Conservation (phyloP, 2,888 invertebrate genomes). For the Athripsodes cinereus region DNA sequence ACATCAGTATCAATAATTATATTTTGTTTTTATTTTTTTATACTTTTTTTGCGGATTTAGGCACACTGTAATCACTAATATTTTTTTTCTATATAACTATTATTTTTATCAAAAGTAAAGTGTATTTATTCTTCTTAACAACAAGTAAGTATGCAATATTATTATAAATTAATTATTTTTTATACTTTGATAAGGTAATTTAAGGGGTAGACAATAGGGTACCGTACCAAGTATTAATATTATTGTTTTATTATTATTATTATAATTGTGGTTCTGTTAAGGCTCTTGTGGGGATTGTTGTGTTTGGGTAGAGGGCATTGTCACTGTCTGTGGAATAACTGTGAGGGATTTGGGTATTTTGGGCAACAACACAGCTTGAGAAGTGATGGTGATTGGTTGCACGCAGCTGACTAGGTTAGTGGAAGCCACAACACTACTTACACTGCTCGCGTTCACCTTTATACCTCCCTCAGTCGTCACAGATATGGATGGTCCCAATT, state of each 20-base stretch:
- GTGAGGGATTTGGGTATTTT: conserved; percentile 78
- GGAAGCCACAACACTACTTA: conserved; percentile 28
- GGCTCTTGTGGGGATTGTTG: conserved; percentile 19
- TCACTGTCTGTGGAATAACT: conserved; percentile 60
- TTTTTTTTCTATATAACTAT: conserved; percentile 17
- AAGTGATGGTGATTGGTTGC: conserved; percentile 25
- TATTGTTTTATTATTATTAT: too few relatives aligned
- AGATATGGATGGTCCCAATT: conserved; percentile 38
- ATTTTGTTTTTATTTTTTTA: background rate
- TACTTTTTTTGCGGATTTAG: conserved; percentile 21
- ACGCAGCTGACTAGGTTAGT: conserved; percentile 1
- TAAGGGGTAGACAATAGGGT: too few relatives aligned
- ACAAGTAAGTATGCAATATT: background rate
- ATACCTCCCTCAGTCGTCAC: conserved; percentile 37
- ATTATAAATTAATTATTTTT: too few relatives aligned
- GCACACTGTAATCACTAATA: conserved; percentile 28
- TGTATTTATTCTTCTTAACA: conserved; percentile 6
- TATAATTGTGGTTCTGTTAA: conserved; percentile 16
- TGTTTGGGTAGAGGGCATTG: conserved; percentile 16
- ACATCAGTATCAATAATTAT: conserved; percentile 11
- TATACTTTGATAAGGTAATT: too few relatives aligned
- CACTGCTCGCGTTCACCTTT: conserved; percentile 28
- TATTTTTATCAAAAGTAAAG: conserved; percentile 15
- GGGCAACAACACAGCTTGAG: conserved; percentile 54
- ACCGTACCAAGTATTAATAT: too few relatives aligned